Conservation (phyloP, 1,140 invertebrate genomes). For the Magallana angulata region DNA sequence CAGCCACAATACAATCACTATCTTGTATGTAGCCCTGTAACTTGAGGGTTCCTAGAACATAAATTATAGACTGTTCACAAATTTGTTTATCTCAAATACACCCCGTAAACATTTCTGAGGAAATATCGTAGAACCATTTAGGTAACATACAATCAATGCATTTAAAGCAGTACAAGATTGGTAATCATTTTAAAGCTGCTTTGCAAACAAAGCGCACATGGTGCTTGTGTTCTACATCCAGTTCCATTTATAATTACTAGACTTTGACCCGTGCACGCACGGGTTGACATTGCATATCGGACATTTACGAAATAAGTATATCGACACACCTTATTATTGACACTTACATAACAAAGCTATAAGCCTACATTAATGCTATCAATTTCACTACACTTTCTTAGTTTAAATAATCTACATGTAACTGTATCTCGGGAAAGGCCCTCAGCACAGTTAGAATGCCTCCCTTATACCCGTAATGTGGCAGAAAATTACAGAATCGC, state of each 20-base stretch:
- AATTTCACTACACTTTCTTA: too few species aligned
- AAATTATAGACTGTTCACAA: constrained; percentile 47
- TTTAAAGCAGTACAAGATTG: constrained; percentile 53
- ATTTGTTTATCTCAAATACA: constrained; percentile 57
- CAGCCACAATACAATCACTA: constrained; percentile 60
- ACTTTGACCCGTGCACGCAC: too few species aligned
- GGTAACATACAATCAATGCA: constrained; percentile 46
- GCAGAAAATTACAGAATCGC: too few species aligned
- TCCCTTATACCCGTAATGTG: too few species aligned
- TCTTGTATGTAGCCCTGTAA: constrained; percentile 49
- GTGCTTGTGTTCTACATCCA: constrained; percentile 56
- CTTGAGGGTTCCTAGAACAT: constrained; percentile 19
- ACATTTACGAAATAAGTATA: too few species aligned
- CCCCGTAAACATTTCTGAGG: constrained; percentile 54
- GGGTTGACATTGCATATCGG: too few species aligned
- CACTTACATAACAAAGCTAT: too few species aligned
- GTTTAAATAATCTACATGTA: too few species aligned
- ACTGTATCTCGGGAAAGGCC: too few species aligned
- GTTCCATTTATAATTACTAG: constrained; percentile 61
- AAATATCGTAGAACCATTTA: constrained; percentile 55
- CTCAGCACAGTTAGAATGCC: too few species aligned
- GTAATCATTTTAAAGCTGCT: constrained; percentile 62
- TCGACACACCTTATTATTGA: too few species aligned
- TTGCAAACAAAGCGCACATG: constrained; percentile 50
- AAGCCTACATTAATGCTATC: too few species aligned